Evolutionary conservation across 2,797 vertebrate species (phyloP), one percentile per base, ranked within the genome.

Genomic region (Poecilia velifera): DNA sequence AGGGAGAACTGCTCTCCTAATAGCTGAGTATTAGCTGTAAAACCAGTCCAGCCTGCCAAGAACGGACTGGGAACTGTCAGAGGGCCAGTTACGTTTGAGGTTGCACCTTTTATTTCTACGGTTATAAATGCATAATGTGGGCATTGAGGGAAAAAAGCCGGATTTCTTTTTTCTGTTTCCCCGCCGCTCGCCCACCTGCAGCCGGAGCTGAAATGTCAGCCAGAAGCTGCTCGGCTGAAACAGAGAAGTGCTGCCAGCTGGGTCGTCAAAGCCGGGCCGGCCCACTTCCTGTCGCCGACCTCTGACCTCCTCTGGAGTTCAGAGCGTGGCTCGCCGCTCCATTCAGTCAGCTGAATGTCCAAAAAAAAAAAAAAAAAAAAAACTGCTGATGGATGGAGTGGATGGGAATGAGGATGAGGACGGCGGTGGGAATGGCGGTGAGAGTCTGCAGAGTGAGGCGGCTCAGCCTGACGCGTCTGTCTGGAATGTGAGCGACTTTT

Each of bases 211-310:
- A 86, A 91, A 92, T 86, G 90, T 91, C 92, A 88, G 83, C 82
- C 89, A 90, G 90, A 86, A 90, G 85, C 81, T 73, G 76, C 82
- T 82, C 84, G 86, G 87, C 74, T 64, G 86, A 87, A 77, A 79
- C 81, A 80, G 82, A 45, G 13, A 2, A 80, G 84, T 47, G 1
- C 79, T 88, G 89, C 92, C 92, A 91, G 92, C 91, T 91, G 93
- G 93, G 93, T 94, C 93, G 93, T 94, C 90, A 94, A 95, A 95
- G 92, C 81, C 0, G 39, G 84, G 25, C 87, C 89, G 28, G 90
- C 93, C 92, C 91, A 93, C 94, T 93, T 94, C 93, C 93, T 91
- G 90, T 74, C 89, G 28, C 79, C 87, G 89, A 93, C 93, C 93
- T 91, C 6, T 90, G 78, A 92, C 92, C 55, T 90, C 92, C 55